phyloP scores from a whole-genome alignment of 1,140 invertebrate species.

The Helicoverpa armigera region DNA sequence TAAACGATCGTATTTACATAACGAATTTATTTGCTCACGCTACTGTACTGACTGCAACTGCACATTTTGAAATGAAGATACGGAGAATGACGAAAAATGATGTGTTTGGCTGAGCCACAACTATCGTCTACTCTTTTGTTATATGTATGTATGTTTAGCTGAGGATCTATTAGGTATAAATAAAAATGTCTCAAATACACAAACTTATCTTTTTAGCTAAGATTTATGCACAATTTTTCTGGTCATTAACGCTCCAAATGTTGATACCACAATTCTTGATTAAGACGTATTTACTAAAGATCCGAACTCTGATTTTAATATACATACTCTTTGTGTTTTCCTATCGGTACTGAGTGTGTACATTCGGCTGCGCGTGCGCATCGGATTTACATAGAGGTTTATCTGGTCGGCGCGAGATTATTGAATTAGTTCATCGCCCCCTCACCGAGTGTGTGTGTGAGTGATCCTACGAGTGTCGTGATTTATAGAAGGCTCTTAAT shows the following conservation, averaged over 20 bases:
- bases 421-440: slow-evolving; percentile 41
- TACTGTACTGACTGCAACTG: neutral
- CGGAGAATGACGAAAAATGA: neutral
- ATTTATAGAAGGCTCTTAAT: neutral
- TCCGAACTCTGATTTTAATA: too few relatives aligned
- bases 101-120: too few relatives aligned
- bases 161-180: too few relatives aligned
- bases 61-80: neutral
- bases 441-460: neutral
- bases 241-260: too few relatives aligned
- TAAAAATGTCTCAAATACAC: too few relatives aligned
- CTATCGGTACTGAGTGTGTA: neutral
- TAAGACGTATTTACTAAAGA: too few relatives aligned
- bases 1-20: slow-evolving; percentile 4
- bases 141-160: too few relatives aligned
- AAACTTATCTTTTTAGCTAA: too few relatives aligned
- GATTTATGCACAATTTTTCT: too few relatives aligned
- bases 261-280: too few relatives aligned
- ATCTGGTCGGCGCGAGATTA: slow-evolving; percentile 17
- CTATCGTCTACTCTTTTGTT: too few relatives aligned
- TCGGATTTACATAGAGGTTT: slow-evolving; percentile 37
- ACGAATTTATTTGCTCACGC: neutral
- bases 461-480: neutral
- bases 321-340: neutral
- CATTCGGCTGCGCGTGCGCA: slow-evolving; percentile 15